Base-by-base conservation (phyloP, 1,140 invertebrate genomes). In the Drosophila melanogaster region DNA sequence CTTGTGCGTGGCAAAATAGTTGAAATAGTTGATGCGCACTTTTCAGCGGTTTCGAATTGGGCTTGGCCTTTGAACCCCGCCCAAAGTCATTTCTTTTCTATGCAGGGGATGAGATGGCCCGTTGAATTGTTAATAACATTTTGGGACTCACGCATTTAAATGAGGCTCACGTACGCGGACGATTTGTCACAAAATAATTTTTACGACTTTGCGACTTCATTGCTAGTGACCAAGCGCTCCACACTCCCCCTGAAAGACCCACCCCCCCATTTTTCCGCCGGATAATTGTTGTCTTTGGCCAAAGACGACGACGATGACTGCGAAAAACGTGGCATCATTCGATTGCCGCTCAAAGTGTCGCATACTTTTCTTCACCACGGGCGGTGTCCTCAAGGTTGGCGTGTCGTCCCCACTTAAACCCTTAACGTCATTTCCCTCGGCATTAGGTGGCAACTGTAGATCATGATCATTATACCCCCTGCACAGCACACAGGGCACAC, bases 161-260 rank as follows among this genome's bases (percentile, higher is more conserved):
- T 92, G 90, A 81, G 84, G 60, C 81, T 79, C 90, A 92, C 90
- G 90, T 91, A 91, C 77, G 77, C 73, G 67, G 84, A 90, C 90
- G 84, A 92, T 92, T 92, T 92, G 90, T 92, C 90, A 92, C 90
- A 91, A 91, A 92, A 92, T 92, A 92, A 92, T 92, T 90, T 92
- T 92, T 92, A 92, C 86, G 90, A 91, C 90, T 91, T 91, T 84
- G 91, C 86, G 85, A 90, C 85, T 89, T 75, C 77, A 89, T 79
- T 73, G 76, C 49, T 72, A 84, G 72, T 89, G 83, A 84, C 83
- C 84, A 72, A 65, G 60, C 59, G 74, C 41, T 17, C 60, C 66
- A 56, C 61, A 47, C 40, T 49, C 59, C 12, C 10, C 30, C 50
- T 10, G 14, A 3, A 19, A 14, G 22, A n/a, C 44, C 30, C 35